phyloP scores from a whole-genome alignment of 2,113 vertebrate genomes.

The Periophthalmus modestus region DNA sequence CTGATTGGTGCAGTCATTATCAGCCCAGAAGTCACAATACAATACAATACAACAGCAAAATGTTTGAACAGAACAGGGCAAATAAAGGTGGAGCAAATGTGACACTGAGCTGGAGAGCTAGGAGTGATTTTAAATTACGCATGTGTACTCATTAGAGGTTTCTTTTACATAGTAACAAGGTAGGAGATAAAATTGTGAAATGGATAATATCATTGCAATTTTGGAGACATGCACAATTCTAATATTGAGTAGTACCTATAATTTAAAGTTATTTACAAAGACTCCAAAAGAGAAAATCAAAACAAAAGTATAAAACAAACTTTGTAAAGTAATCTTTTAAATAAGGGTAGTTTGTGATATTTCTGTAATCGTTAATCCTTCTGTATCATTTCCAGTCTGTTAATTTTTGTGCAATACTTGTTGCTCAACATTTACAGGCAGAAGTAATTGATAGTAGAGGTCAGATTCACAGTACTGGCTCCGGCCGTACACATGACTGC shows the following conservation, averaged over 20 bases:
- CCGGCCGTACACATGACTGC: background rate
- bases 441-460: conserved; percentile 18
- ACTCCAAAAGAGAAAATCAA: background rate
- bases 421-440: no score
- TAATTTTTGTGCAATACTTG: background rate
- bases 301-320: background rate
- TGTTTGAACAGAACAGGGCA: background rate
- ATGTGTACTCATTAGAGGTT: background rate
- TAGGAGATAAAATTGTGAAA: background rate
- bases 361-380: background rate
- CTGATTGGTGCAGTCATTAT: no score
- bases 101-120: background rate
- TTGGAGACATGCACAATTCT: background rate
- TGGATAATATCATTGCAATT: background rate
- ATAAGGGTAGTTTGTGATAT: background rate
- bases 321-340: background rate
- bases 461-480: background rate
- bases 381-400: background rate
- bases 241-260: no score
- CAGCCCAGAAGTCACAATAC: background rate
- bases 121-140: background rate
- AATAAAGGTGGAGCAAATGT: conserved; percentile 18
- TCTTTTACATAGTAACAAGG: background rate
- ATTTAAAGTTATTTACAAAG: background rate
- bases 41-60: background rate